Evolutionary conservation across 2,797 vertebrate species (phyloP).

Genomic region (Gymnodraco acuticeps): DNA sequence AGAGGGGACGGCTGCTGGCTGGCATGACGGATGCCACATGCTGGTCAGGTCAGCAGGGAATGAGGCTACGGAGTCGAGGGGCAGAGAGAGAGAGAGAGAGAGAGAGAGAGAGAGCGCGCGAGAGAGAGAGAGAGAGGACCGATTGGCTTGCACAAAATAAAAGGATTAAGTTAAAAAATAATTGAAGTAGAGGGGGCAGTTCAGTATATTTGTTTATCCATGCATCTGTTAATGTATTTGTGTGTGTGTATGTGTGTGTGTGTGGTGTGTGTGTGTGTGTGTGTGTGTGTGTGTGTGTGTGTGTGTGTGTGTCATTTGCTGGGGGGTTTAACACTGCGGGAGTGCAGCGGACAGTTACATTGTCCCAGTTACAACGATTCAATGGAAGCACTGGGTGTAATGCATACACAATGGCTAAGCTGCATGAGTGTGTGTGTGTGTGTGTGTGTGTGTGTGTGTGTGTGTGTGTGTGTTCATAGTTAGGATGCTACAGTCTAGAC

Average conservation of each 20-base stretch:
- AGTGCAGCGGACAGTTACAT: constrained; percentile 56
- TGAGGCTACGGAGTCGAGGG: constrained; percentile 39
- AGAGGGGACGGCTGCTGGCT: constrained; percentile 68
- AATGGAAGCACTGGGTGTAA: constrained; percentile 63
- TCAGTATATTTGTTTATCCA: constrained; percentile 27
- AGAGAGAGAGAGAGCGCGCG: constrained; percentile 10
- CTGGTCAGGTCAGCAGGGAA: constrained; percentile 74
- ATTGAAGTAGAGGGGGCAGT: constrained; percentile 65
- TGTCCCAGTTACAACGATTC: constrained; percentile 68
- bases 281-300: constrained; percentile 5
- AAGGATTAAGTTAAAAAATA: constrained; percentile 77
- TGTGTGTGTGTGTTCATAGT: constrained; percentile 50
- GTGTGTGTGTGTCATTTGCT: background rate
- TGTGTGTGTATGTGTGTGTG: constrained; percentile 21
- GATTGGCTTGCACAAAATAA: constrained; percentile 43
- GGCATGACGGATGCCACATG: constrained; percentile 64
- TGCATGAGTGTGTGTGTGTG: constrained; percentile 26
- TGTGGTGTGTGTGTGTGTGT: background rate
- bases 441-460: constrained; percentile 30
- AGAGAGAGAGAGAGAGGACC: constrained; percentile 12
- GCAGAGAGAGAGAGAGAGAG: constrained; percentile 8
- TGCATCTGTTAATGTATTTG: constrained; percentile 39
- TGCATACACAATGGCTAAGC: constrained; percentile 62
- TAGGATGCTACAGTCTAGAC: constrained; percentile 77
- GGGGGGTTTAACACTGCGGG: constrained; percentile 33